These are phyloP conservation scores for Agapetus fuscipes DNA, from an alignment of 2,888 invertebrate species.

Conservation along the genomic window DNA sequence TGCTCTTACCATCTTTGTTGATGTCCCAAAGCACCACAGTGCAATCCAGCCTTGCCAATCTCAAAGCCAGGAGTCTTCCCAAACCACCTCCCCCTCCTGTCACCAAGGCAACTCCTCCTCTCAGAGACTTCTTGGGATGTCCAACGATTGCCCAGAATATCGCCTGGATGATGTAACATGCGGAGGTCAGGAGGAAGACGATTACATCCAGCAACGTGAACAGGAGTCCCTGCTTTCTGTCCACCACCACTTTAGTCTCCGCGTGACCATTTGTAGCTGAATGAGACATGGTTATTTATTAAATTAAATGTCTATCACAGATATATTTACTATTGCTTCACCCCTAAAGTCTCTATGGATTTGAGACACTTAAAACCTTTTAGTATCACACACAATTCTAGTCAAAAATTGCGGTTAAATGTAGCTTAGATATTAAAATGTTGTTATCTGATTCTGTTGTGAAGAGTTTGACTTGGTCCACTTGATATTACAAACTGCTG, in stretches of 20 bases:
- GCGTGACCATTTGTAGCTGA: too few species aligned
- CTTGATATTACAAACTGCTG: too few species aligned
- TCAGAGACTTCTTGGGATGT: constrained; percentile 55
- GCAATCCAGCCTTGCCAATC: constrained; percentile 67
- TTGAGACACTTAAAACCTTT: too few species aligned
- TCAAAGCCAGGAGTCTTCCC: constrained; percentile 65
- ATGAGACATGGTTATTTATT: too few species aligned
- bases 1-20: constrained; percentile 61
- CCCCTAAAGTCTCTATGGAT: too few species aligned
- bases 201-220: constrained; percentile 47
- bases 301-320: too few species aligned
- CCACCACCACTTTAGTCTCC: not conserved
- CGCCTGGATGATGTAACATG: constrained; percentile 44
- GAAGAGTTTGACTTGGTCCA: too few species aligned
- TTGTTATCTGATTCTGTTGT: too few species aligned
- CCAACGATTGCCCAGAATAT: constrained; percentile 53
- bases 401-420: too few species aligned
- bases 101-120: constrained; percentile 70
- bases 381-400: too few species aligned
- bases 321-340: too few species aligned
- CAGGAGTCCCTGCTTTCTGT: constrained; percentile 35
- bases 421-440: too few species aligned
- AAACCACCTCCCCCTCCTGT: constrained; percentile 87
- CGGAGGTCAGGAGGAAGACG: constrained; percentile 39
- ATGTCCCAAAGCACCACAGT: constrained; percentile 86